Conservation (phyloP, 2,888 invertebrate species). For the Caenorhabditis panamensis region DNA sequence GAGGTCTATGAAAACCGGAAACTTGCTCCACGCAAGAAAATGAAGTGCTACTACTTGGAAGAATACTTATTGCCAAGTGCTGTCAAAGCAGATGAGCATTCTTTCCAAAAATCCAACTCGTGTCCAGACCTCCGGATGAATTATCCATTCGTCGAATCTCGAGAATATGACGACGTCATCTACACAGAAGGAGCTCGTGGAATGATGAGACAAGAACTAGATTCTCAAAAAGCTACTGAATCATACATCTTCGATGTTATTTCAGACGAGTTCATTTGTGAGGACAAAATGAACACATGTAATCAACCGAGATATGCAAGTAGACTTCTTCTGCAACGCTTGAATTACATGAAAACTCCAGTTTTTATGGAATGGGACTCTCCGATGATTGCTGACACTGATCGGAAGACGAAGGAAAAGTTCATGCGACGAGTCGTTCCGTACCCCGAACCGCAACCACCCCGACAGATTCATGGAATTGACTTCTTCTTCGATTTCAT, state of each 20-base stretch:
- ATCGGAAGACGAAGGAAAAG: slow-evolving; percentile 11
- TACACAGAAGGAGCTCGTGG: neutral
- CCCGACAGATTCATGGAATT: slow-evolving; percentile 19
- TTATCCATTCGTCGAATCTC: neutral
- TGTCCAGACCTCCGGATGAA: slow-evolving; percentile 10
- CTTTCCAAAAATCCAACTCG: slow-evolving; percentile 11
- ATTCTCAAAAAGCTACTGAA: neutral
- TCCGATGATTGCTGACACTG: slow-evolving; percentile 45
- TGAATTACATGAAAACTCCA: neutral
- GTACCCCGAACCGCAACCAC: slow-evolving; percentile 31
- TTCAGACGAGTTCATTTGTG: too few species aligned
- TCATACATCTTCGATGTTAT: neutral
- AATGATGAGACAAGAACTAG: neutral
- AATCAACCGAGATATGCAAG: neutral
- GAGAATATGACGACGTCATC: slow-evolving; percentile 7
- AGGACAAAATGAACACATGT: neutral
- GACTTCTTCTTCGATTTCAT: slow-evolving; percentile 22
- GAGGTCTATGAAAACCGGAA: slow-evolving; percentile 10
- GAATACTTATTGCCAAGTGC: too few species aligned
- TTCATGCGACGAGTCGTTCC: slow-evolving; percentile 36
- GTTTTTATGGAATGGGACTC: slow-evolving; percentile 35
- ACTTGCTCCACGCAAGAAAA: neutral
- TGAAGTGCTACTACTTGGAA: neutral
- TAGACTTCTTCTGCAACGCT: neutral
- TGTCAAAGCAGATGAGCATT: too few species aligned